phyloP scores from a whole-genome alignment of 2,113 vertebrate species.

The Columba livia region DNA sequence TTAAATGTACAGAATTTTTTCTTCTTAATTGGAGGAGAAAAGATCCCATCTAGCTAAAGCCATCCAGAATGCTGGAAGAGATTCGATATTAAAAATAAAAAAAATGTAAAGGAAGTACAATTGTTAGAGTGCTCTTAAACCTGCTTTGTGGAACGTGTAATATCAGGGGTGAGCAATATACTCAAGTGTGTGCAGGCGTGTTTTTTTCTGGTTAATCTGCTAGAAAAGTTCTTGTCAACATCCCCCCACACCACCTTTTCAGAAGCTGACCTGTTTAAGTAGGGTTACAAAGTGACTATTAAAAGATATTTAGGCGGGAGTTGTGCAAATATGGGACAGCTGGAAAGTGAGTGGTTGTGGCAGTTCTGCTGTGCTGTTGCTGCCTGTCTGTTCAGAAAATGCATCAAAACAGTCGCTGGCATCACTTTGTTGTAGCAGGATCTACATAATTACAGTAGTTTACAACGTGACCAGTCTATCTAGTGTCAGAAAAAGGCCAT shows the following conservation, averaged over 20 bases:
- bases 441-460: not conserved
- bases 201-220: not conserved
- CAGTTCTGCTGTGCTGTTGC: conserved; percentile 27
- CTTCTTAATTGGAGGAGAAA: not conserved
- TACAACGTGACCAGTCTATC: not conserved
- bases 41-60: not conserved
- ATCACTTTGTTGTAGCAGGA: not conserved
- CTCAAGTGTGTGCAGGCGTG: accelerated
- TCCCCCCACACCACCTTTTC: not conserved
- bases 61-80: not conserved
- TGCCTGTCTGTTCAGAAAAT: not conserved
- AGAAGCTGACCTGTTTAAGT: not conserved
- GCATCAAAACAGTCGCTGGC: not conserved
- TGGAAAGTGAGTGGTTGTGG: not conserved
- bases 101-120: not conserved
- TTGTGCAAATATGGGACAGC: not conserved
- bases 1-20: conserved; percentile 3
- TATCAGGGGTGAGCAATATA: not conserved
- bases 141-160: not conserved
- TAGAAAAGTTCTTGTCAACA: not conserved
- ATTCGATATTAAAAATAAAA: not conserved
- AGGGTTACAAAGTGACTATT: not conserved
- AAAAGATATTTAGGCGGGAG: not conserved
- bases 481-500: not conserved
- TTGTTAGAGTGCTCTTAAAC: not conserved